Evolutionary conservation across 2,113 vertebrate species (phyloP), one percentile per base, ranked within the genome.

Genomic region (Gyps fulvus): DNA sequence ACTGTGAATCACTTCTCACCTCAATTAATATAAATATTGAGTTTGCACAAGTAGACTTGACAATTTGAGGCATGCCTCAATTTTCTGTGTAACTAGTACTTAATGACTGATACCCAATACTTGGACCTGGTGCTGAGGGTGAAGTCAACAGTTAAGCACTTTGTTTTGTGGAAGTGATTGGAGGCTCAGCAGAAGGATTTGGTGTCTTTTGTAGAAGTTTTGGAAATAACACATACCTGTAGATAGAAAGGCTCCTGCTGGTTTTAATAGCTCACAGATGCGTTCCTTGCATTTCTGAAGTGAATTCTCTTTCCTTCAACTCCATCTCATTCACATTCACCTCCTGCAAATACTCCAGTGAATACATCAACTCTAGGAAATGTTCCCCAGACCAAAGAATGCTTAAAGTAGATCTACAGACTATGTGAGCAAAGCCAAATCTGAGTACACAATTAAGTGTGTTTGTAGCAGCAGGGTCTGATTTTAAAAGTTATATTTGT

Each of bases 1-100:
- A 90, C 83, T 69, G 52, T 94, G 93, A 97, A 97, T 96, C 96
- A 97, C 94, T 96, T 93, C 95, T 93, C 88, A 94, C 80, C 73
- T 96, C 93, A 85, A 93, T 93, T 98, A 91, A 92, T 92, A 88
- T 50, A 77, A 95, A 94, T 90, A 97, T 57, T 87, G 72, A 90
- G 74, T 84, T 96, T 97, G 91, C 87, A 87, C 94, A 97, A 93
- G 83, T 26, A 97, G 81, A 86, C 72, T 70, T 91, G 93, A 83
- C 96, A 97, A 88, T 94, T 86, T 92, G 93, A 97, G 96, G 65
- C 95, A 97, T 96, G 95, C 94, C 94, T 74, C 86, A 63, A 87
- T 96, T 92, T 93, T 96, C 93, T 87, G 38, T 93, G 71, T 90
- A 94, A 91, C 55, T 57, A 91, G 49, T 61, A 63, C 42, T 84